Percentiles rank a stretch among this genome's conserved stretches.
These are phyloP conservation scores for Acanthiza pusilla DNA, from an alignment of 2,797 vertebrate genomes.

Conservation along the genomic window DNA sequence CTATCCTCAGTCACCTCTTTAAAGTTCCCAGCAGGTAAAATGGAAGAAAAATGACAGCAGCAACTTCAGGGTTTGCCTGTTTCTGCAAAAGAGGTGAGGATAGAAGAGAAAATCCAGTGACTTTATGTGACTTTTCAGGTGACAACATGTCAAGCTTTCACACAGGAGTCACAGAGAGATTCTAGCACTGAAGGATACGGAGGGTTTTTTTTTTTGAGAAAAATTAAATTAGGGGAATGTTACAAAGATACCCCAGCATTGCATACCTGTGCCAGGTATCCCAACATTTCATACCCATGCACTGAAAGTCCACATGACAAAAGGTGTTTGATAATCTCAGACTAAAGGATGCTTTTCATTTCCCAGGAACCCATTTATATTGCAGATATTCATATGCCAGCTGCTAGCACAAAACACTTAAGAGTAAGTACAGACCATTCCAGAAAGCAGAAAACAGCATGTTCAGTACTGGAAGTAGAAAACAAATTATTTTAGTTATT, in stretches of 20 bases:
- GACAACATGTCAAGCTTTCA: not conserved
- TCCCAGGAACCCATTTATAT: not conserved
- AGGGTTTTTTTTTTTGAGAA: rapidly evolving
- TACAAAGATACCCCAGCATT: not conserved
- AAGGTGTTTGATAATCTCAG: not conserved
- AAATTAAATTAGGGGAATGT: not conserved
- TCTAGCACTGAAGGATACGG: not conserved
- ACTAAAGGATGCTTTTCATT: not conserved
- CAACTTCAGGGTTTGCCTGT: not conserved
- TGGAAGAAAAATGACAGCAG: not conserved
- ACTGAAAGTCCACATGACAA: not conserved
- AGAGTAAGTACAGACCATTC: not conserved
- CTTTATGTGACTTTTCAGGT: not conserved
- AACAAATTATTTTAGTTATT: not conserved
- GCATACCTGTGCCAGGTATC: not conserved
- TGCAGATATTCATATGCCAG: not conserved
- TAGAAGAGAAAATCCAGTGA: not conserved
- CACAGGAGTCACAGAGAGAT: not conserved
- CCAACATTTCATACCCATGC: not conserved
- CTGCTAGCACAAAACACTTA: not conserved
- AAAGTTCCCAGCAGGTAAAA: not conserved
- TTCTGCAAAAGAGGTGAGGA: not conserved
- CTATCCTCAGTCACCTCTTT: not conserved
- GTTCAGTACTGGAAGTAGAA: not conserved
- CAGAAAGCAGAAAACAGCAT: not conserved